These are phyloP conservation scores for Julus scandinavius DNA, from an alignment of 2,888 invertebrate genomes.

Conservation along the genomic window DNA sequence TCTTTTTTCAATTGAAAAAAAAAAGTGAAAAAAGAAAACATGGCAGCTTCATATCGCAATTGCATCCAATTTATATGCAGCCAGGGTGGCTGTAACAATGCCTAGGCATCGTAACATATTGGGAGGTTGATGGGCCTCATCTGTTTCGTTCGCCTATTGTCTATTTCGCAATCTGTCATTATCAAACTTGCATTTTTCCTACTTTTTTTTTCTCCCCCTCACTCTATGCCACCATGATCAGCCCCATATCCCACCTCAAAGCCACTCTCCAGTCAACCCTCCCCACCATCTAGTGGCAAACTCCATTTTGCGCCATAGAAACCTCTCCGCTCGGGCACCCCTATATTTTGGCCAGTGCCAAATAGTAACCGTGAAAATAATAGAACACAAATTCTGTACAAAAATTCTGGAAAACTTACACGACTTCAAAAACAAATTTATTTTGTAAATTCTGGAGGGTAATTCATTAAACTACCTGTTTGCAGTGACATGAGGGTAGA, in stretches of 20 bases:
- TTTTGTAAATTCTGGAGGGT: too few species aligned
- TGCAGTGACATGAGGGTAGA: too few species aligned
- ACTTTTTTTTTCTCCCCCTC: background rate
- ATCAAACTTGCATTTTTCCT: conserved; percentile 50
- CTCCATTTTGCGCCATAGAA: background rate
- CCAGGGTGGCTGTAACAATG: conserved; percentile 14
- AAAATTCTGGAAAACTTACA: too few species aligned
- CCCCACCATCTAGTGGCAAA: background rate
- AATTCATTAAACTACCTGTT: too few species aligned
- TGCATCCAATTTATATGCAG: conserved; percentile 46
- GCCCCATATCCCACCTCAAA: conserved; percentile 18
- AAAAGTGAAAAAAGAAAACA: background rate
- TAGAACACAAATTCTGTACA: too few species aligned
- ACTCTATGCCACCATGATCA: background rate
- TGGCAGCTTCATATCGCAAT: conserved; percentile 33
- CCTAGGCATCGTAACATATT: background rate
- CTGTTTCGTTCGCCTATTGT: conserved; percentile 52
- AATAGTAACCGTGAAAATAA: background rate
- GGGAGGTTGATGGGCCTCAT: conserved; percentile 50
- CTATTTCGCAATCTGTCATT: conserved; percentile 54
- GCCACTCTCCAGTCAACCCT: conserved; percentile 12
- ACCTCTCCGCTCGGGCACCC: background rate
- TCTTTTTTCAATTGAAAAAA: conserved; percentile 21
- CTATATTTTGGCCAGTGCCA: background rate
- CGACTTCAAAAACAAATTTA: too few species aligned